A percentile compares a stretch with the other conserved stretches of the same genome.
Evolutionary conservation across 1,140 invertebrate genomes (phyloP).

Genomic region (Holotrichia oblita): DNA sequence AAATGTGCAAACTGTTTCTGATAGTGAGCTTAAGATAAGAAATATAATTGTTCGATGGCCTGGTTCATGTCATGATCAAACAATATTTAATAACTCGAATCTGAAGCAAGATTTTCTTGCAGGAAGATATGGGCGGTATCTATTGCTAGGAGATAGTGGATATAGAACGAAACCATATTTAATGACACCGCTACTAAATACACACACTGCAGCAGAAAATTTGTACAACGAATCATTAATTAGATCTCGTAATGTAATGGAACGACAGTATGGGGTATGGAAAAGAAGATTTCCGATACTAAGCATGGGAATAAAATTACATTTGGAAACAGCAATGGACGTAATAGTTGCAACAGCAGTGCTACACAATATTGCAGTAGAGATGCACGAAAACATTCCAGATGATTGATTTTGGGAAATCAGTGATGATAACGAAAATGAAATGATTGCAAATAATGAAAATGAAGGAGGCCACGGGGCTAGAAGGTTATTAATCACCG

Average conservation of each 20-base stretch:
- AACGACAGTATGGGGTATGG: conserved; percentile 57
- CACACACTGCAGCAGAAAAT: conserved; percentile 49
- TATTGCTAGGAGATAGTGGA: conserved; percentile 38
- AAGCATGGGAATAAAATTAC: conserved; percentile 48
- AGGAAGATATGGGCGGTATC: conserved; percentile 8
- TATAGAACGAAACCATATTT: conserved; percentile 34
- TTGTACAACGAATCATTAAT: conserved; percentile 58
- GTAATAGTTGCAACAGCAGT: conserved; percentile 60
- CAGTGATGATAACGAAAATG: neutral
- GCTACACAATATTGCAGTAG: conserved; percentile 60
- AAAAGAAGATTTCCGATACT: conserved; percentile 56
- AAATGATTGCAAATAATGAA: neutral
- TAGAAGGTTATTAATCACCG: neutral
- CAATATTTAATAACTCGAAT: no score
- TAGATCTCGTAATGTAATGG: conserved; percentile 57
- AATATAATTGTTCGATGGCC: conserved; percentile 61
- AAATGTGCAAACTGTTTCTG: conserved; percentile 61
- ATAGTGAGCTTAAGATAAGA: conserved; percentile 56
- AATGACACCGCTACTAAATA: conserved; percentile 42
- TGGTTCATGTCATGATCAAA: conserved; percentile 57
- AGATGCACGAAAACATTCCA: conserved; percentile 41
- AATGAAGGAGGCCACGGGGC: neutral
- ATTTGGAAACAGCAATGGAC: conserved; percentile 51
- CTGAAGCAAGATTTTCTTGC: conserved; percentile 41
- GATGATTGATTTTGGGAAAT: neutral